Conservation (phyloP, 2,888 invertebrate species). For the Rhagonycha lutea region DNA sequence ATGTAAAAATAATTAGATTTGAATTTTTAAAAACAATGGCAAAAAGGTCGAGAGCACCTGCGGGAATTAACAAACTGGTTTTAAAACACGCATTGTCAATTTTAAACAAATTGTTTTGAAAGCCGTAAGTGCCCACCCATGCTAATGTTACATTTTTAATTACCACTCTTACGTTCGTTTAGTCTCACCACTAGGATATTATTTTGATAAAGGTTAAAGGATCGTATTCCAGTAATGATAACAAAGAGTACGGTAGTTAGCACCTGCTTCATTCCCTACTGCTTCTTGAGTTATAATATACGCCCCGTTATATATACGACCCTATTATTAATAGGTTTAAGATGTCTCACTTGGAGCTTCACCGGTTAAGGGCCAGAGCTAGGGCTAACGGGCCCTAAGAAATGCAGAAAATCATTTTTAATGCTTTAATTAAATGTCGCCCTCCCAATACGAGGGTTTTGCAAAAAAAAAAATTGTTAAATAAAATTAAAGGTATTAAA, state of each 20-base stretch:
- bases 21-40: background rate
- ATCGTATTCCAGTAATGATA: background rate
- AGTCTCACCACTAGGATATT: background rate
- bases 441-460: background rate
- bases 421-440: background rate
- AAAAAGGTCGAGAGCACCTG: background rate
- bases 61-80: background rate
- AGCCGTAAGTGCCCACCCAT: background rate
- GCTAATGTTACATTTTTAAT: background rate
- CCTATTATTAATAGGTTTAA: background rate
- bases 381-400: background rate
- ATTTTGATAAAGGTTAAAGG: background rate
- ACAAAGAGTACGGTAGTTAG: background rate
- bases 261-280: background rate
- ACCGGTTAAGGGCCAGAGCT: no score
- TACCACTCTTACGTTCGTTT: background rate
- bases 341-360: background rate
- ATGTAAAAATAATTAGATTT: background rate
- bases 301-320: background rate
- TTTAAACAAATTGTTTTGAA: background rate
- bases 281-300: background rate
- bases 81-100: background rate
- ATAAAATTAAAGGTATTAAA: background rate
- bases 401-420: background rate
- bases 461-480: background rate